Evolutionary conservation across 2,797 vertebrate species (phyloP).

Genomic region (Tympanoctomys barrerae): DNA sequence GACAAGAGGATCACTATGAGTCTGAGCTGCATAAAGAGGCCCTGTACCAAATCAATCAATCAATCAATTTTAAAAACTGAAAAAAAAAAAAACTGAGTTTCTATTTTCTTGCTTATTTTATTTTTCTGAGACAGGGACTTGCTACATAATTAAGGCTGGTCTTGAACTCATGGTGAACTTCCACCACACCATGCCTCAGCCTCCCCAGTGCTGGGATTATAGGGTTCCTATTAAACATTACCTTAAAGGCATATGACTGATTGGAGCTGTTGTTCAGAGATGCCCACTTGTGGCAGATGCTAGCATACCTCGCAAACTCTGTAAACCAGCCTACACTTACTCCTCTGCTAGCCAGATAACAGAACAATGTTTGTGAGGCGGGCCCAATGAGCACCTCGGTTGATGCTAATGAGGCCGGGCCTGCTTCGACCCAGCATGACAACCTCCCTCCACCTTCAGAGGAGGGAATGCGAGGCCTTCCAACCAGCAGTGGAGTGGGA

Average conservation of each 20-base stretch:
- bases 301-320: neutral
- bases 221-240: neutral
- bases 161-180: neutral
- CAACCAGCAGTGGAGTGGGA: neutral
- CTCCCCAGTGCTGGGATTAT: neutral
- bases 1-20: too few relatives aligned
- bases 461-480: neutral
- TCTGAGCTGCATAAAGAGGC: too few relatives aligned
- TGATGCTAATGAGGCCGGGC: neutral
- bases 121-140: neutral
- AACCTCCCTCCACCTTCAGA: neutral
- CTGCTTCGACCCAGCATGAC: neutral
- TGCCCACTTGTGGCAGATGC: neutral
- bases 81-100: neutral
- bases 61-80: too few relatives aligned
- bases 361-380: neutral
- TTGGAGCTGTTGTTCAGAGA: neutral
- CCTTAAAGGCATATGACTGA: neutral
- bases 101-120: neutral
- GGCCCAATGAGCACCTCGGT: neutral
- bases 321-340: neutral
- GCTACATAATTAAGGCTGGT: neutral
- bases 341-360: neutral
- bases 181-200: neutral
- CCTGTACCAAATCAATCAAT: too few relatives aligned